Evolutionary conservation across 2,797 vertebrate species (phyloP), one percentile per base, ranked within the genome.

Genomic region (Danio kyathit): DNA sequence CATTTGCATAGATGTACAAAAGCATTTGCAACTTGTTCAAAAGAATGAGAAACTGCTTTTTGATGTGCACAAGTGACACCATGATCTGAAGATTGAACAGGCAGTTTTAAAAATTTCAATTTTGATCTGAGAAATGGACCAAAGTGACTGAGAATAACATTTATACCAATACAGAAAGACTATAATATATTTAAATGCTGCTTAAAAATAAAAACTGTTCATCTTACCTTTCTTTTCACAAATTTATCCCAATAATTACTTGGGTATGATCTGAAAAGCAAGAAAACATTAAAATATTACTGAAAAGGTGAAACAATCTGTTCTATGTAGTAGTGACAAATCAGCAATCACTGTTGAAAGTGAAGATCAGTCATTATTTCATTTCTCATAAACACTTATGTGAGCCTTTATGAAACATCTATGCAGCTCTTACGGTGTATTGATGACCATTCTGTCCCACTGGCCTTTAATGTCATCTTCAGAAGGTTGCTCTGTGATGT

Each of bases 381-480:
- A 63, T 49, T 6, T 49, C 29, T 70, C 17, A 67, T 44, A 7
- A 56, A 65, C 48, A 11, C 17, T 17, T 21, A 57, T 59, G 4
- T 38, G 9, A 65, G 49, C n/a, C 12, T 63, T 78, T 56, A 41
- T 38, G 21, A 54, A 6, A 17, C 12, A 12, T 5, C 44, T 65
- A 17, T 4, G 40, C 51, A 57, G 43, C 54, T 90, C 95, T 93
- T 91, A 98, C 97, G 92, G 94, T 54, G 96, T 97, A 86, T 96
- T 97, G 88, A 98, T 96, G 78, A 96, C 95, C 14, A 98, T 94
- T 85, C 96, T 91, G 88, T 98, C 96, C 97, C 97, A 99, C 74
- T 98, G 97, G 48, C 97, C 97, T 91, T 96, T 98, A 88, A 98
- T 96, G 90, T 97, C 96, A 79, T 98, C 96, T 84, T 98, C 96